These are phyloP conservation scores for Aleiodes leptofemur DNA, from an alignment of 2,888 invertebrate species.

Conservation along the genomic window DNA sequence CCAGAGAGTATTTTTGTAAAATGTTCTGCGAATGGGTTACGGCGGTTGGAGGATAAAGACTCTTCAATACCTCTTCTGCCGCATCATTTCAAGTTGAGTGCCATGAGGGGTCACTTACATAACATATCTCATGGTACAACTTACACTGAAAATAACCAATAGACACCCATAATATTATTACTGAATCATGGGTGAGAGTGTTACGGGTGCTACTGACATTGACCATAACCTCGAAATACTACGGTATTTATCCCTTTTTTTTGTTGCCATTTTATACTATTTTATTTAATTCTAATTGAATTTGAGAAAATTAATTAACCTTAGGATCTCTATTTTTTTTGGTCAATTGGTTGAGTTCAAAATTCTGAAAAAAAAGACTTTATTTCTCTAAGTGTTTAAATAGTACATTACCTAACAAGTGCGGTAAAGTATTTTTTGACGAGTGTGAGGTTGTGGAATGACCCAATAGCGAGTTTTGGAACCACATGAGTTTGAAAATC, in stretches of 20 bases:
- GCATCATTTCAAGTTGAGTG: constrained; percentile 45
- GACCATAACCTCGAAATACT: constrained; percentile 39
- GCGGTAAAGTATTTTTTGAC: too few species aligned
- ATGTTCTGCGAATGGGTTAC: constrained; percentile 22
- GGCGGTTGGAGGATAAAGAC: background rate
- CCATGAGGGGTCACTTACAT: constrained; percentile 56
- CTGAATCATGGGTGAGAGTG: constrained; percentile 29
- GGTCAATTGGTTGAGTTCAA: too few species aligned
- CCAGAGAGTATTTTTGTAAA: background rate
- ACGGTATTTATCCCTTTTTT: constrained; percentile 21
- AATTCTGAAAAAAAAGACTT: too few species aligned
- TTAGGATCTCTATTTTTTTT: background rate
- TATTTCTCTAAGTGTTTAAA: too few species aligned
- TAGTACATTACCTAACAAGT: too few species aligned
- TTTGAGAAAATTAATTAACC: background rate
- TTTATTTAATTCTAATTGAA: constrained; percentile 1
- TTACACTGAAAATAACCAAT: constrained; percentile 57
- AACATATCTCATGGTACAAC: constrained; percentile 58
- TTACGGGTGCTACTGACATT: constrained; percentile 47
- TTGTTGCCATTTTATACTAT: too few species aligned
- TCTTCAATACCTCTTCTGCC: background rate
- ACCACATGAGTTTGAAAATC: too few species aligned
- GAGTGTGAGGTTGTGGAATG: too few species aligned
- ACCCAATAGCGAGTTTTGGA: too few species aligned
- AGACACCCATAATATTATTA: constrained; percentile 50